These are phyloP conservation scores for Agapornis roseicollis DNA, from an alignment of 2,113 vertebrate species.

Conservation along the genomic window DNA sequence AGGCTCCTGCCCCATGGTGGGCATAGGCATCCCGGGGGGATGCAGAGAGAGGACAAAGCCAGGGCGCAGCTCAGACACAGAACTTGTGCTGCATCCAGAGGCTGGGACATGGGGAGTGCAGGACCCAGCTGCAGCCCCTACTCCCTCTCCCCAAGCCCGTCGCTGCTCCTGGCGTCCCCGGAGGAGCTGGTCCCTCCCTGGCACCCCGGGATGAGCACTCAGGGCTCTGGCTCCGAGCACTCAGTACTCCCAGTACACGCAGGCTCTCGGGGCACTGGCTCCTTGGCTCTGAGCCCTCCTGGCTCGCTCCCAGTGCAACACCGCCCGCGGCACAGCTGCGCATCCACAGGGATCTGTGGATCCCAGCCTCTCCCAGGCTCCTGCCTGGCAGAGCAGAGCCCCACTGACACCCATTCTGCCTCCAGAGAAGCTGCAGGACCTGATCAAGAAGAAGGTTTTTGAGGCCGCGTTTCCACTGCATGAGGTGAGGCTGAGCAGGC, in stretches of 20 bases:
- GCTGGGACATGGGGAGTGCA: not conserved
- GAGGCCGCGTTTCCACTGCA: slow-evolving; percentile 87
- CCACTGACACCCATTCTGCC: not conserved
- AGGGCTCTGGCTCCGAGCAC: not conserved
- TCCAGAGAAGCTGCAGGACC: slow-evolving; percentile 76
- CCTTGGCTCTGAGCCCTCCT: not conserved
- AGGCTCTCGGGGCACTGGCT: not conserved
- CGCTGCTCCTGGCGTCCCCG: accelerated
- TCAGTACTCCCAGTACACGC: too few species aligned
- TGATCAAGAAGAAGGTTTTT: slow-evolving; percentile 80
- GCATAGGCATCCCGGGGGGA: not conserved
- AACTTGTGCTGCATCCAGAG: not conserved
- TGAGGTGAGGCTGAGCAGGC: slow-evolving; percentile 70
- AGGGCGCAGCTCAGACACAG: not conserved
- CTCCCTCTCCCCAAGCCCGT: not conserved
- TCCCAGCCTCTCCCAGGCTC: not conserved
- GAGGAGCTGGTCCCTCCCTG: not conserved
- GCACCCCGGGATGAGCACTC: not conserved
- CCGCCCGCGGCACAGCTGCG: not conserved
- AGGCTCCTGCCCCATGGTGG: not conserved
- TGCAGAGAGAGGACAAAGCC: accelerated
- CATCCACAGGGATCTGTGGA: not conserved
- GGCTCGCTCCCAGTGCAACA: not conserved
- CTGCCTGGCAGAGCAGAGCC: not conserved
- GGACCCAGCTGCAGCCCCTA: not conserved